Evolutionary conservation across 2,113 vertebrate genomes (phyloP).

Genomic region (Megaceryle maxima): DNA sequence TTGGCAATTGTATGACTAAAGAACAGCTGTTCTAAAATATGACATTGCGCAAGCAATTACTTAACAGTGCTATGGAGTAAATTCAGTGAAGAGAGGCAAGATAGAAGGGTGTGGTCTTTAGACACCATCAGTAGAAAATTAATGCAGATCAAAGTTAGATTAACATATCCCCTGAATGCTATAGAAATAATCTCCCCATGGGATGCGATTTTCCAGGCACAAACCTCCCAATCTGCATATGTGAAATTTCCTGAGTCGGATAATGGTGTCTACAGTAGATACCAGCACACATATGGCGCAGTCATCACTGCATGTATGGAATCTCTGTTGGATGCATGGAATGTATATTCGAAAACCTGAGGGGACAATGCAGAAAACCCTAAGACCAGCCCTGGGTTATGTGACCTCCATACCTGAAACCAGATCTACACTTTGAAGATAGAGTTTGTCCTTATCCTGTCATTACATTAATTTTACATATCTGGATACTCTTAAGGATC

Average conservation of each 20-base stretch:
- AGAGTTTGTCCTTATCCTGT: background rate
- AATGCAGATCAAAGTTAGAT: slow-evolving; percentile 7
- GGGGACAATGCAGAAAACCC: background rate
- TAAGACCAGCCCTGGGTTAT: background rate
- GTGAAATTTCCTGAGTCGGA: background rate
- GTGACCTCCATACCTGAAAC: background rate
- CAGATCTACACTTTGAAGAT: background rate
- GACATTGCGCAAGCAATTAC: slow-evolving; percentile 20
- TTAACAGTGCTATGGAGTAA: background rate
- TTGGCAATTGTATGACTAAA: slow-evolving; percentile 7
- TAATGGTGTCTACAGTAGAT: background rate
- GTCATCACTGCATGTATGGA: background rate
- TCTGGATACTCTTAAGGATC: background rate
- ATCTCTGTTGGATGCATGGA: background rate
- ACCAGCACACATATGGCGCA: background rate
- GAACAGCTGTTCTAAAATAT: slow-evolving; percentile 37
- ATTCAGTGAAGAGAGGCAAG: slow-evolving; percentile 7
- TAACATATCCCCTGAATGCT: background rate
- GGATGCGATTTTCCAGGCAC: background rate
- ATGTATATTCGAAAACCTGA: background rate
- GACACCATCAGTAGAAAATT: slow-evolving; percentile 19
- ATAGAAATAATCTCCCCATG: background rate
- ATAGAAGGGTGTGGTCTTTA: slow-evolving; percentile 13
- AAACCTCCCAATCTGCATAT: background rate
- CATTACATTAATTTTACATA: background rate